A percentile compares a stretch with the other conserved stretches of the same genome.
Evolutionary conservation across 2,113 vertebrate species (phyloP).

Genomic region (Hippopotamus amphibius): DNA sequence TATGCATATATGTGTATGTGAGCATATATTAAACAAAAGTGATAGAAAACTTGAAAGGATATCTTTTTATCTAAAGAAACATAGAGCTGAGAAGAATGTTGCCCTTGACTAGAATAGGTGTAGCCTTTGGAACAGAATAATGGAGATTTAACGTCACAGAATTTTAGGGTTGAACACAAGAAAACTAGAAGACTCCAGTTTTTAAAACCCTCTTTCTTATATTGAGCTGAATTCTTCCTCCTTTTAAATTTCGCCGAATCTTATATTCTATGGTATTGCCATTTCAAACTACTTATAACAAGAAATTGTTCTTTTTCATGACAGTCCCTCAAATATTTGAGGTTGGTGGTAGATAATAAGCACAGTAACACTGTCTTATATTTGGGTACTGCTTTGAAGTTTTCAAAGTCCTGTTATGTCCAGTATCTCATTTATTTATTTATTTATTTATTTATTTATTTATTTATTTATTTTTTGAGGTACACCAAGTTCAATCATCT

Average conservation of each 20-base stretch:
- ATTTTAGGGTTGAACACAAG: neutral
- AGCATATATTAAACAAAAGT: neutral
- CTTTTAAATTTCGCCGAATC: neutral
- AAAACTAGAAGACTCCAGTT: neutral
- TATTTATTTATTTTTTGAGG: no score
- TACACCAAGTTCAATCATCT: no score
- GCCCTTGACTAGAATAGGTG: neutral
- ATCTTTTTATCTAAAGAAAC: constrained; percentile 18
- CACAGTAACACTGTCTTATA: neutral
- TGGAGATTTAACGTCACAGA: neutral
- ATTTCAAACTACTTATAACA: neutral
- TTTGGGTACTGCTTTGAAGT: neutral
- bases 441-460: neutral
- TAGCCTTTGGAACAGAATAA: neutral
- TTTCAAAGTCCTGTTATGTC: neutral
- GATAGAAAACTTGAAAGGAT: neutral
- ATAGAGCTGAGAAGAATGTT: neutral
- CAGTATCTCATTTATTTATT: neutral
- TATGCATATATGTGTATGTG: no score
- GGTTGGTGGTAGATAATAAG: neutral
- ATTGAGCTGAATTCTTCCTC: neutral
- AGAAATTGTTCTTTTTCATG: neutral
- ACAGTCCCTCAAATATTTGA: neutral
- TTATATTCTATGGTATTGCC: neutral
- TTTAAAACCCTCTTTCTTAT: neutral